Base-by-base conservation (phyloP, 2,888 invertebrate species). In the Aporophyla nigra region DNA sequence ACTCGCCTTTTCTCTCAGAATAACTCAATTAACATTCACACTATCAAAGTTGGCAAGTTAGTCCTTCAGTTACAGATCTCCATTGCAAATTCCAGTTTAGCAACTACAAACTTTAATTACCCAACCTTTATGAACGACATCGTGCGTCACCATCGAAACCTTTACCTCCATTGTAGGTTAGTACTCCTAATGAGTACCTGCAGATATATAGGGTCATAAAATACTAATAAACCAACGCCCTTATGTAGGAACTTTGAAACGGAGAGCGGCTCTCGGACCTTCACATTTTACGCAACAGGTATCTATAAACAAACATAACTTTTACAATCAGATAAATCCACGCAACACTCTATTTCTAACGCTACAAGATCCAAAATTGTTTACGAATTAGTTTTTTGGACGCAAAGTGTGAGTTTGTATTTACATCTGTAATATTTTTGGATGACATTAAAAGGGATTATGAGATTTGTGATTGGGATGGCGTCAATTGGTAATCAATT, bases 261-360 rank as follows among this genome's bases (percentile, higher is more conserved):
- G 66, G 86, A 80, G 89, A 88, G 75, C 71, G 85, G 84, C 54
- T 67, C 51, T 19, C 53, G 59, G 85, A 73, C 89, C 89, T 88
- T 88, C 88, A 89, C 88, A 88, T 88, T 87, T 89, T 81, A 76
- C 71, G 75, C 79, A 82, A 87, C 84, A 86, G 79, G 82, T 82
- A 74, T 21, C 49, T 40, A 49, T 68, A 76, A 74, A 69, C 78
- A 71, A 73, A 70, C 46, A 71, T 59, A 53, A 49, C 33, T 65
- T 16, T 19, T 21, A 19, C 24, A 43, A 12, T 24, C n/a, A 58
- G 53, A 71, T 49, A 75, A 73, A 46, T 67, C 49, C 19, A 63
- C 7, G 54, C 63, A 3, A 21, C 40, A 65, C 66, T 62, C 49
- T 80, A 70, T 54, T 9, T 10, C 0, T 3, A 53, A 19, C 10